Base-by-base conservation (phyloP, 2,797 vertebrate genomes). In the Chrosomus eos region DNA sequence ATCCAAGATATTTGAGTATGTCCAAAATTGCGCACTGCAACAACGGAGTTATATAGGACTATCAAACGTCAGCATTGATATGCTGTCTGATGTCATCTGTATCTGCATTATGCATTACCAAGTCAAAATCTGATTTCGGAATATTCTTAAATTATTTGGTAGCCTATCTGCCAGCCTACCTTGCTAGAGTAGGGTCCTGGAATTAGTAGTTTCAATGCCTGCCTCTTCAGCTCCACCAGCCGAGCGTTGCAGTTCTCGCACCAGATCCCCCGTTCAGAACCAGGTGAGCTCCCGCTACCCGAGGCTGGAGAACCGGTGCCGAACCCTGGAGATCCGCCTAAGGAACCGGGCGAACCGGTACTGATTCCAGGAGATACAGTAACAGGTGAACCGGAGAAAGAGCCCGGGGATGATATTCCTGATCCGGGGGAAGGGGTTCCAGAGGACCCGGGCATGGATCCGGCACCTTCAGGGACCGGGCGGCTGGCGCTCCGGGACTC, bases 211-310 rank as follows among this genome's bases (percentile, higher is more conserved):
- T 97, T 97, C 85, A 98, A 93, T 0, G 98, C 97, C 91, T 99
- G 98, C 89, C 97, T 95, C 94, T 98, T 99, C 87, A 99, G 95
- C 95, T 98, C 98, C 88, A 95, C 95, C 94, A 99, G 95, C 87
- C 96, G 95, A 80, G 96, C 95, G 80, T 93, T 97, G 94, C 98
- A 99, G 93, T 97, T 97, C 90, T 99, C 98, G 92, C 98, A 99
- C 98, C 97, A 99, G 75, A 95, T 95, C 71, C 96, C 96, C 88
- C 97, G 96, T 86, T 98, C 98, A 10, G 98, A 99, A 71, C 98
- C 97, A 4, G 98, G 98, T 55, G 98, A 99, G 89, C 98, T 99
- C 88, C 97, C 97, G 85, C 97, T 98, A 85, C 97, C 97, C 0
- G 98, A 99, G 68, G 97, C 97, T 0, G 97, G 97, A 3, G 97